These are phyloP conservation scores for Polyodon spathula DNA, from an alignment of 2,113 vertebrate species.

Conservation along the genomic window DNA sequence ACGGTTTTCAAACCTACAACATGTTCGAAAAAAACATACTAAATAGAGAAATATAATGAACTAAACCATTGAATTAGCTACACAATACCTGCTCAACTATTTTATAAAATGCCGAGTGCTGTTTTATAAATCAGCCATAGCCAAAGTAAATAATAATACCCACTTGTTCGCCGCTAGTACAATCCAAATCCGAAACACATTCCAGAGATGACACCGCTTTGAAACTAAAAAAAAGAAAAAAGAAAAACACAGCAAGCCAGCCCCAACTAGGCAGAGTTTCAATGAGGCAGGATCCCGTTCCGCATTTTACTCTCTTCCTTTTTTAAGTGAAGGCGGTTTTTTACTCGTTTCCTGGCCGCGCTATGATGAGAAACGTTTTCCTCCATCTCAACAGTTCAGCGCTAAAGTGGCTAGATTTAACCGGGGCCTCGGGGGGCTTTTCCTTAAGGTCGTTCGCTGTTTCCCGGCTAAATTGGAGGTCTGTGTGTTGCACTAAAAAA, in stretches of 20 bases:
- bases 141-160: too few species aligned
- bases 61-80: too few species aligned
- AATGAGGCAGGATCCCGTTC: neutral
- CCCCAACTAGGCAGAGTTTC: neutral
- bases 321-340: neutral
- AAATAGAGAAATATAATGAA: too few species aligned
- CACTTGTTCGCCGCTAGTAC: too few species aligned
- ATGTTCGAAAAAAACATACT: too few species aligned
- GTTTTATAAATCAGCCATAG: too few species aligned
- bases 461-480: too few species aligned
- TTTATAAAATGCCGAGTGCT: too few species aligned
- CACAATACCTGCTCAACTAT: too few species aligned
- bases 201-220: neutral
- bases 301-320: slow-evolving; percentile 4
- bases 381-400: neutral
- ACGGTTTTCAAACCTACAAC: too few species aligned
- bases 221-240: neutral
- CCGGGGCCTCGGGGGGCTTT: neutral
- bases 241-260: neutral
- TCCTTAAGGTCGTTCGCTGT: neutral
- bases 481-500: too few species aligned
- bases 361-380: neutral
- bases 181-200: too few species aligned
- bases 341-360: slow-evolving; percentile 10
- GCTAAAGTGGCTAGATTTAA: neutral